These are phyloP conservation scores for Scelioninae gen. 1 DNA, from an alignment of 2,888 invertebrate genomes.

Conservation along the genomic window DNA sequence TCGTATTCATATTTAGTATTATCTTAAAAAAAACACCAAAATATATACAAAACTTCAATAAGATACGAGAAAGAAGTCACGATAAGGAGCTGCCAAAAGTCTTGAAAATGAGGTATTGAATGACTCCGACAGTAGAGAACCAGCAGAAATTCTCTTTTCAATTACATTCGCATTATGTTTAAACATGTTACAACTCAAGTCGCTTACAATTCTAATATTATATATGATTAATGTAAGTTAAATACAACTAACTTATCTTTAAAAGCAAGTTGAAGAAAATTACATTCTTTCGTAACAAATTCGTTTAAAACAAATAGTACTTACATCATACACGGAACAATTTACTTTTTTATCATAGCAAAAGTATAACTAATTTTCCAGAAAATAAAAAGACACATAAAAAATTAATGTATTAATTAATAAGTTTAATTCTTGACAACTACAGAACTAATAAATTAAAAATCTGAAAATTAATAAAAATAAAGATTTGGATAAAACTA, in stretches of 20 bases:
- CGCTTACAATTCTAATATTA: constrained; percentile 21
- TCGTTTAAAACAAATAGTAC: too few species aligned
- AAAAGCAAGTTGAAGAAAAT: too few species aligned
- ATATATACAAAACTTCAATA: constrained; percentile 19
- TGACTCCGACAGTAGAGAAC: constrained; percentile 19
- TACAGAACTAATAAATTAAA: too few species aligned
- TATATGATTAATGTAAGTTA: constrained; percentile 39
- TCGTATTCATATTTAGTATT: constrained; percentile 26
- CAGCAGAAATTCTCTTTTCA: constrained; percentile 48
- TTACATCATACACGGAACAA: too few species aligned
- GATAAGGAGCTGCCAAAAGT: constrained; percentile 60
- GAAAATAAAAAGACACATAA: too few species aligned
- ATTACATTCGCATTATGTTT: constrained; percentile 61
- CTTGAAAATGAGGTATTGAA: constrained; percentile 44
- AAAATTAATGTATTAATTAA: too few species aligned
- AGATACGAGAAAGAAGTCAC: constrained; percentile 30
- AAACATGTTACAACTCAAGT: constrained; percentile 21
- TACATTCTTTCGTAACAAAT: too few species aligned
- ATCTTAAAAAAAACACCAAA: constrained; percentile 19
- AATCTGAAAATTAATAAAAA: too few species aligned
- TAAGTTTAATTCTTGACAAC: too few species aligned
- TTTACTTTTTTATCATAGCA: too few species aligned
- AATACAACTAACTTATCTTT: constrained; percentile 7
- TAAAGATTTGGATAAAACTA: too few species aligned
- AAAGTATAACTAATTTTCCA: too few species aligned